These are phyloP conservation scores for Chironex yamaguchii DNA, from an alignment of 30 jellyfish, hydroid and myxozoan genomes.

Conservation along the genomic window DNA sequence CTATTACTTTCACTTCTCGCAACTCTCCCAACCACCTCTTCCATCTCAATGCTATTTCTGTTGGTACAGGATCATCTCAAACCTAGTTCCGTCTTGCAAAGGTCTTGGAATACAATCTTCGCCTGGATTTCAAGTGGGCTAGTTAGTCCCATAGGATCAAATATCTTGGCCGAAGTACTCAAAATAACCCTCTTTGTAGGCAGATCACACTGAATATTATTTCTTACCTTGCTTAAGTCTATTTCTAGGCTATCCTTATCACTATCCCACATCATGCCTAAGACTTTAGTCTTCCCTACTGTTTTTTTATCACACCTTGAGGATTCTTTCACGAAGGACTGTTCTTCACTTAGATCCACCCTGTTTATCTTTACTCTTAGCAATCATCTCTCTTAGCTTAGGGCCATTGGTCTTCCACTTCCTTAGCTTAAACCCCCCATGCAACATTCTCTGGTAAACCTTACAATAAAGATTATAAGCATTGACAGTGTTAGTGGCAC, in stretches of 20 bases:
- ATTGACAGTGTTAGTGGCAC: background rate
- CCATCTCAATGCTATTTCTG: too few relatives aligned
- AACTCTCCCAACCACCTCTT: too few relatives aligned
- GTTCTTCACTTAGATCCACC: too few relatives aligned
- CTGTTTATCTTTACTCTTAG: too few relatives aligned
- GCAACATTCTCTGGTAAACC: background rate
- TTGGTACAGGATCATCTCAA: constrained; percentile 65
- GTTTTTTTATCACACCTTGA: too few relatives aligned
- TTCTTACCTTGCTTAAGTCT: background rate
- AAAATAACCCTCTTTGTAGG: constrained; percentile 56
- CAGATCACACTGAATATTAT: background rate
- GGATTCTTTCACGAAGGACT: too few relatives aligned
- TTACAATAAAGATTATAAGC: background rate
- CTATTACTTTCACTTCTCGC: too few relatives aligned
- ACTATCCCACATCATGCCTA: constrained; percentile 42
- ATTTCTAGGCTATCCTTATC: constrained; percentile 5
- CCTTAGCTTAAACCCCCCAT: constrained; percentile 28
- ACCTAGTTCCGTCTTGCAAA: constrained; percentile 35
- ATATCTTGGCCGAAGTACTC: constrained; percentile 32
- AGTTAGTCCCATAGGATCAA: constrained; percentile 73
- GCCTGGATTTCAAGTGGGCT: constrained; percentile 10
- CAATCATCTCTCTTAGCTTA: background rate
- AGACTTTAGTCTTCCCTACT: background rate
- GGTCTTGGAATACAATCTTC: constrained; percentile 42
- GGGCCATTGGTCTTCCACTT: constrained; percentile 34